phyloP scores from a whole-genome alignment of 23 tunicate species.

The Trididemnum miniatum region DNA sequence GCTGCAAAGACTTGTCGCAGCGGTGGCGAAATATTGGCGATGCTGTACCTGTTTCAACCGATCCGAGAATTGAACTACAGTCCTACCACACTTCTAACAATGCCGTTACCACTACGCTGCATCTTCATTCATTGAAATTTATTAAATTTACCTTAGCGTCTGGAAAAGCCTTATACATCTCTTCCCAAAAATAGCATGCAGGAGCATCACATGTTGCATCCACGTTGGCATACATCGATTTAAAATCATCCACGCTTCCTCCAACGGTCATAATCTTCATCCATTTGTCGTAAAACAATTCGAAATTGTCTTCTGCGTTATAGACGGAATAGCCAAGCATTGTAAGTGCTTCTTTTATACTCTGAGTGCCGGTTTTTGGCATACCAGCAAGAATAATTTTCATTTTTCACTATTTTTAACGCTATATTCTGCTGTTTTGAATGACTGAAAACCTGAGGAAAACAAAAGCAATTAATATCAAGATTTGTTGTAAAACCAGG shows the following conservation, averaged over 20 bases:
- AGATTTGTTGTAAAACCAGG: too few relatives aligned
- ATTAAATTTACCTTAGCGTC: conserved; percentile 60
- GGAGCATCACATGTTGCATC: conserved; percentile 70
- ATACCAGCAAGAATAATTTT: conserved; percentile 55
- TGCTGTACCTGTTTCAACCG: too few relatives aligned
- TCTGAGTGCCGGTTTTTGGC: conserved; percentile 62
- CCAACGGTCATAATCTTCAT: conserved; percentile 61
- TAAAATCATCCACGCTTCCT: conserved; percentile 43
- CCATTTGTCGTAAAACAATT: conserved; percentile 39
- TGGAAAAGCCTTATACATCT: conserved; percentile 61
- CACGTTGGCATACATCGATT: conserved; percentile 38
- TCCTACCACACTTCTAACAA: too few relatives aligned
- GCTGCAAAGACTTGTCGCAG: too few relatives aligned
- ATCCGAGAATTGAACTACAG: too few relatives aligned
- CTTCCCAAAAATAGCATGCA: conserved; percentile 66
- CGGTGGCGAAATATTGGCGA: too few relatives aligned
- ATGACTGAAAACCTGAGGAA: too few relatives aligned
- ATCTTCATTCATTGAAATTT: too few relatives aligned
- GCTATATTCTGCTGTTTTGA: too few relatives aligned
- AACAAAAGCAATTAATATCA: too few relatives aligned
- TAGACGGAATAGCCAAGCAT: conserved; percentile 57
- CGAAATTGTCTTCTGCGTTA: conserved; percentile 49
- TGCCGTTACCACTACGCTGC: too few relatives aligned
- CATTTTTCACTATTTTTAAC: too few relatives aligned
- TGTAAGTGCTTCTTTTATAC: conserved; percentile 37